These are phyloP conservation scores for Drosophila kuntzei DNA, from an alignment of 2,888 invertebrate genomes.

Conservation along the genomic window DNA sequence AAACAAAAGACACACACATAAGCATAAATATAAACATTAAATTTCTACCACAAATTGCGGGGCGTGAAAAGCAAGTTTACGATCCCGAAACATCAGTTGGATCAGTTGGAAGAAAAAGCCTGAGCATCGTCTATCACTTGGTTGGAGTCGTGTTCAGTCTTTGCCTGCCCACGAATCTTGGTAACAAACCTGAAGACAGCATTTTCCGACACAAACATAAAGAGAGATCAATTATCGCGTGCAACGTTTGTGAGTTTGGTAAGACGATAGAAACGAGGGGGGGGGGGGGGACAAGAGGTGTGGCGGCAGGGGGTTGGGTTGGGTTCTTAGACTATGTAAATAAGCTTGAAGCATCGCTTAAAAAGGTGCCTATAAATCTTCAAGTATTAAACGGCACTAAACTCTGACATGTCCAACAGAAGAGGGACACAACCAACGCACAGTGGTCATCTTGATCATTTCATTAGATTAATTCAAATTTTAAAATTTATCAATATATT, in stretches of 20 bases:
- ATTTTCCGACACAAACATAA: constrained; percentile 87
- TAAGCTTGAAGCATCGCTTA: constrained; percentile 51
- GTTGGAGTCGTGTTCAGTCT: background rate
- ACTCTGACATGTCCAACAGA: constrained; percentile 35
- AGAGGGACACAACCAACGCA: background rate
- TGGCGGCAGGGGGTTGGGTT: constrained; percentile 7
- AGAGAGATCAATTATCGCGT: constrained; percentile 83
- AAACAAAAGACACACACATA: constrained; percentile 9
- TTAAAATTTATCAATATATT: background rate
- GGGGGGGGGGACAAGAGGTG: constrained; percentile 18
- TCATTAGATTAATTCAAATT: background rate
- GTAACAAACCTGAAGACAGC: constrained; percentile 85
- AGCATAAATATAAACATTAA: constrained; percentile 28
- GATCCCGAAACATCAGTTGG: background rate
- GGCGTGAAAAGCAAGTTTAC: constrained; percentile 30
- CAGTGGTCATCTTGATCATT: background rate
- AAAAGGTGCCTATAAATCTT: constrained; percentile 70
- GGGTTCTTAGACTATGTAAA: constrained; percentile 66
- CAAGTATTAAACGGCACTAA: constrained; percentile 57
- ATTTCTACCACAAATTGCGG: constrained; percentile 64
- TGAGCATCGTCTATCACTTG: background rate
- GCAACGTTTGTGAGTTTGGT: constrained; percentile 68
- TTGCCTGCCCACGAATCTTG: constrained; percentile 88
- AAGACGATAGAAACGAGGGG: too few relatives aligned
- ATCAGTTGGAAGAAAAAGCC: too few relatives aligned